Evolutionary conservation across 2,113 vertebrate species (phyloP).

Genomic region (Cromileptes altivelis): DNA sequence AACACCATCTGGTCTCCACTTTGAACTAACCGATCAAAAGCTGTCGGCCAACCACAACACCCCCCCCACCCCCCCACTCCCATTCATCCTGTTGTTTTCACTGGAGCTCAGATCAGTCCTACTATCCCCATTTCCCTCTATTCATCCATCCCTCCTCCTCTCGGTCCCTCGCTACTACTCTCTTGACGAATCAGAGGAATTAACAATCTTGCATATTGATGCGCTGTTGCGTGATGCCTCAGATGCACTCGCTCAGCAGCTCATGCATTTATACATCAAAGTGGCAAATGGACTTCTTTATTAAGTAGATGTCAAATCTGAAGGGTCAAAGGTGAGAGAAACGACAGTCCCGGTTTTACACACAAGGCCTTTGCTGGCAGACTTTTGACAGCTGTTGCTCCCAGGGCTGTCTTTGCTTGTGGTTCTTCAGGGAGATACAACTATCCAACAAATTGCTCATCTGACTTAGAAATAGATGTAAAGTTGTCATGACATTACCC

Average conservation of each 20-base stretch:
- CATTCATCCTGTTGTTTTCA: slow-evolving; percentile 63
- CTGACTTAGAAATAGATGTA: slow-evolving; percentile 48
- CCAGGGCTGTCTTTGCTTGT: slow-evolving; percentile 11
- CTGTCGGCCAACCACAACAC: slow-evolving; percentile 72
- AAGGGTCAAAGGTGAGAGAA: slow-evolving; percentile 48
- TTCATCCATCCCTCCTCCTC: slow-evolving; percentile 24
- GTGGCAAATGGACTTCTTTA: slow-evolving; percentile 67
- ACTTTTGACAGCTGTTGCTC: slow-evolving; percentile 50
- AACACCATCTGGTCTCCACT: slow-evolving; percentile 85
- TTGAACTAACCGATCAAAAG: slow-evolving; percentile 87
- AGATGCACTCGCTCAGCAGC: slow-evolving; percentile 46
- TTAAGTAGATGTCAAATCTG: slow-evolving; percentile 63
- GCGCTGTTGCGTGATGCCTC: slow-evolving; percentile 41
- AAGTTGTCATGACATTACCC: slow-evolving; percentile 44
- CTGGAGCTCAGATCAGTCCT: slow-evolving; percentile 36
- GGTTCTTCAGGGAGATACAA: slow-evolving; percentile 24
- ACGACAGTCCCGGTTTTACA: slow-evolving; percentile 26
- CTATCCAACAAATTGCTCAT: slow-evolving; percentile 36
- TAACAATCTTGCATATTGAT: slow-evolving; percentile 77
- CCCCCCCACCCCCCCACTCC: slow-evolving; percentile 21
- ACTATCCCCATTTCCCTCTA: slow-evolving; percentile 23
- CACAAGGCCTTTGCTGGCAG: slow-evolving; percentile 17
- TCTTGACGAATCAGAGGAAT: slow-evolving; percentile 73
- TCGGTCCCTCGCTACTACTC: slow-evolving; percentile 10
- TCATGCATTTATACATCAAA: slow-evolving; percentile 83